phyloP scores from a whole-genome alignment of 2,888 invertebrate genomes.

The Agonopterix subpropinquella region DNA sequence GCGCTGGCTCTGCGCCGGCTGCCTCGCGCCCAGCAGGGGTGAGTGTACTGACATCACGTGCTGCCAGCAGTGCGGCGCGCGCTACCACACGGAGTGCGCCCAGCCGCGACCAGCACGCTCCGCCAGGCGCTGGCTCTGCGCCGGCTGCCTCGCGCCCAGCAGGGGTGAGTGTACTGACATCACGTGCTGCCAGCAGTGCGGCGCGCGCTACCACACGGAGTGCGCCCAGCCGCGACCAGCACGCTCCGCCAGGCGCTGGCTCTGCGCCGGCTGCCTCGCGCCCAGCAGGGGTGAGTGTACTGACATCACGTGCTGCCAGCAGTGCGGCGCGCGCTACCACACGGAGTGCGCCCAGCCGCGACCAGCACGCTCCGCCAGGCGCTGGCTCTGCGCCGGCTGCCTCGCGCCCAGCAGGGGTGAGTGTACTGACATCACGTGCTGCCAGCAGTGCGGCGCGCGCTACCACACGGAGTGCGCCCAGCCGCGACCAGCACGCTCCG shows the following conservation, averaged over 20 bases:
- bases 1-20: conserved; percentile 72
- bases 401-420: conserved; percentile 41
- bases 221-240: conserved; percentile 78
- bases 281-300: conserved; percentile 24
- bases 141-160: conserved; percentile 58
- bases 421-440: too few species aligned
- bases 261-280: conserved; percentile 73
- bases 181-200: conserved; percentile 77
- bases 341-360: conserved; percentile 81
- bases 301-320: conserved; percentile 74
- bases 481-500: conserved; percentile 68
- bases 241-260: conserved; percentile 64
- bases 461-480: conserved; percentile 85
- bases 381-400: conserved; percentile 74
- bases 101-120: conserved; percentile 70
- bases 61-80: conserved; percentile 77
- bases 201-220: conserved; percentile 81
- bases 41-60: too few species aligned
- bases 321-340: conserved; percentile 80
- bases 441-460: conserved; percentile 76
- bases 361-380: conserved; percentile 59
- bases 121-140: conserved; percentile 71
- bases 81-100: conserved; percentile 85
- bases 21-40: conserved; percentile 50
- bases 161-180: too few species aligned